These are phyloP conservation scores for Chloromyia formosa DNA, from an alignment of 2,888 invertebrate species.

Conservation along the genomic window DNA sequence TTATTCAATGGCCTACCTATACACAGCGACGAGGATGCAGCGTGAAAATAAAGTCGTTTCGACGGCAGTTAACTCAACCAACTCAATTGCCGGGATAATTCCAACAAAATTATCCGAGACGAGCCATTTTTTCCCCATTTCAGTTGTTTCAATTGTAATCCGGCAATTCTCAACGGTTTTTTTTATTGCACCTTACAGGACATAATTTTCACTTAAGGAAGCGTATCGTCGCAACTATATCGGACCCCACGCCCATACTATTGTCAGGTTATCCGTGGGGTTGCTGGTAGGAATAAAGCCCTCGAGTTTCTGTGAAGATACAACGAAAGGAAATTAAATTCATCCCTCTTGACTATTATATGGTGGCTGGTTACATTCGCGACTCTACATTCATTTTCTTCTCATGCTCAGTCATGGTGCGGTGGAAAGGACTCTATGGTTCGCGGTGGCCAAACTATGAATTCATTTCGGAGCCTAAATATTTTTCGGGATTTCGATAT, in stretches of 20 bases:
- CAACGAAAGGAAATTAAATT: constrained; percentile 37
- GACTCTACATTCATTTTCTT: neutral
- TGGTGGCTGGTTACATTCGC: constrained; percentile 3
- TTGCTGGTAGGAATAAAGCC: no score
- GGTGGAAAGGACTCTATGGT: neutral
- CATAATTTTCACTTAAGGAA: constrained; percentile 45
- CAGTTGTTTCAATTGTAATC: constrained; percentile 44
- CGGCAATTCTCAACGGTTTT: constrained; percentile 44
- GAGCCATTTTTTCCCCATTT: constrained; percentile 41
- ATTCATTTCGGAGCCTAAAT: constrained; percentile 5
- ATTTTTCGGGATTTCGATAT: constrained; percentile 14
- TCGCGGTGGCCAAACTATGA: neutral
- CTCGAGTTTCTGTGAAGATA: neutral
- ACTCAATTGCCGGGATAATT: constrained; percentile 38
- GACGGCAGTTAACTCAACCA: constrained; percentile 36
- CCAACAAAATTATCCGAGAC: constrained; percentile 43
- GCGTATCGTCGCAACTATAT: neutral
- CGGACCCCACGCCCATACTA: no score
- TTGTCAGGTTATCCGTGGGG: no score
- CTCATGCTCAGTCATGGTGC: neutral
- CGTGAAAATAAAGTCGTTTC: constrained; percentile 17
- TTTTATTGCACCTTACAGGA: constrained; percentile 44
- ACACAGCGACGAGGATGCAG: no score
- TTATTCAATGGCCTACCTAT: neutral
- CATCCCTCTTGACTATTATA: neutral